Evolutionary conservation across 1,140 invertebrate species (phyloP), one percentile per base, ranked within the genome.

Genomic region (Acyrthosiphon pisum): DNA sequence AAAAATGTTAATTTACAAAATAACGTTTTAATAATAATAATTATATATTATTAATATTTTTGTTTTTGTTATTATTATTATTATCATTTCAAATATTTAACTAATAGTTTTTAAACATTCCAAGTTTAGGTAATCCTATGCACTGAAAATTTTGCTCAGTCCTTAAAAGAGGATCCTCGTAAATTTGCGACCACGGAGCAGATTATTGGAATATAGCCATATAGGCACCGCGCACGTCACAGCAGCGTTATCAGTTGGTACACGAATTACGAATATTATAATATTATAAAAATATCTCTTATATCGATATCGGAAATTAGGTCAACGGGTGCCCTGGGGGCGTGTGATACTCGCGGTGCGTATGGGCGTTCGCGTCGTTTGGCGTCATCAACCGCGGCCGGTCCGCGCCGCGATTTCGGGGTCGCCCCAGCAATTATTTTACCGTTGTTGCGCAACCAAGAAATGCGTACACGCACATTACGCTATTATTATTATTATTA

Each of bases 391-490:
- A 48, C 2, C 41, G 22, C 23, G 37, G 83, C 83, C 22, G 83
- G 46, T 87, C 44, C 41, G 4, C 11, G 23, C 3, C 41, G 84
- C 11, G 84, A 30, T 50, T 88, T 88, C 46, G 86, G 86, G 46
- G 46, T 88, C 86, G n/a, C 30, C 83, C 23, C 23, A 41, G 41
- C 37, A 23, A 86, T 86, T 86, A 68, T 68, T 30, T 30, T 68
- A 68, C 60, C 60, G 41, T 86, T 44, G 26, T 86, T 86, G 44
- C 86, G 46, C 86, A 88, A 50, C 46, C 86, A 48, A n/a, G 46
- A 88, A 86, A 86, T 86, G 83, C 41, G 83, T 44, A 86, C 41
- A 86, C 83, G 81, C 81, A 83, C 35, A 83, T 83, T 83, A 37
- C 81, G n/a, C 60, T 68, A 68, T 68, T 68, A 68, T 68, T 60